Base-by-base conservation (phyloP, 2,797 vertebrate species). In the Spinus olivaceus region DNA sequence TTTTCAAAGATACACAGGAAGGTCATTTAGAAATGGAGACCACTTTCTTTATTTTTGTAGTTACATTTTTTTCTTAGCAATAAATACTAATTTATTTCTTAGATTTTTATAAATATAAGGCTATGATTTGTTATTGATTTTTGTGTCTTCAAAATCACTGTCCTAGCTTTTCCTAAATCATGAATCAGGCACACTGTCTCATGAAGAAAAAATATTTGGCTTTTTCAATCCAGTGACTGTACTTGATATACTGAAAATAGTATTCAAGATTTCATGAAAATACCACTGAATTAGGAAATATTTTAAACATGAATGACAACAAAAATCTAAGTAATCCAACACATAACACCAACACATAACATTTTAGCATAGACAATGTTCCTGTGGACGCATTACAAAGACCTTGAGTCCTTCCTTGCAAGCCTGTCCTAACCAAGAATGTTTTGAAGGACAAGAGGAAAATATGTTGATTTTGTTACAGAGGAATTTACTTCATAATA, bases 371-470 rank as follows among this genome's bases (percentile, higher is more conserved):
- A 50, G 4, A 59, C 24, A 66, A 35, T 14, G 5, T 32, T 66
- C 33, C 14, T 61, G 8, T 8, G 11, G 12, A 19, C 0, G 0
- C 37, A 39, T 23, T 27, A 22, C 8, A 57, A 28, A 50, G 17
- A 42, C 18, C 41, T 42, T 42, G 17, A 42, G 12, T 17, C 6
- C 2, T 59, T 51, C 22, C 18, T 61, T 73, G 5, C 0, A 0
- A 22, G 1, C 17, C 16, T 86, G 10, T 28, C 6, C 6, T 69
- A 41, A 56, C 3, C 14, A 54, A 67, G 14, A 16, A 17, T 88
- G 30, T 54, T 30, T 28, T 51, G 41, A 78, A 65, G 9, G 14
- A 70, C 1, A 39, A 84, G 3, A 76, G 10, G 37, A 44, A 50
- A 77, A 63, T 42, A 41, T 0, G 2, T 15, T 42, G 5, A 6